Evolutionary conservation across 2,888 invertebrate genomes (phyloP), one percentile per base, ranked within the genome.

Genomic region (Melieria crassipennis): DNA sequence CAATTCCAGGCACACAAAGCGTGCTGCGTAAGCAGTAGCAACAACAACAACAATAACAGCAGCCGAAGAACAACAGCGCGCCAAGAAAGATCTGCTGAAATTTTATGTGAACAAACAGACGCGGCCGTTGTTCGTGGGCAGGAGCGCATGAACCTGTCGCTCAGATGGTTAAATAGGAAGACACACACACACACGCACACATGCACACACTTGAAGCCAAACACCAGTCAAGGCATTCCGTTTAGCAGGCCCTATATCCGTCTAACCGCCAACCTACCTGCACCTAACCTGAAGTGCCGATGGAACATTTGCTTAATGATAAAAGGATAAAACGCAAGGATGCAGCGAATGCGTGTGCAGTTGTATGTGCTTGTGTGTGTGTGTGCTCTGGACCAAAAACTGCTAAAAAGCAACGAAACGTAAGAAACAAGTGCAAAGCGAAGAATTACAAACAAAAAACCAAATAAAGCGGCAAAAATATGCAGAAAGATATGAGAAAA

Each of bases 261-360:
- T 52, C 45, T 67, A 52, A 58, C 66, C 58, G 66, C 5, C 47
- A 58, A 58, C 57, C 58, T 30, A 66, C 66, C 67, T 67, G 67
- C 60, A 67, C 45, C 52, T 61, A 60, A 67, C 43, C 52, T 52
- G 67, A 69, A 56, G 69, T 56, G 61, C 63, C 57, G 69, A 69
- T 69, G 69, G 30, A 69, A 62, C 69, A 69, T 69, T 69, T 62
- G 63, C 62, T 70, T 58, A 64, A 70, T 64, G 70, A 70, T 70
- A 70, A 65, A 70, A 70, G 70, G 70, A 70, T 70, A 65, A 64
- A 30, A 30, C 45, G 50, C 13, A 65, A 70, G 57, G 70, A 52
- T 70, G 16, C 9, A 10, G 47, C 30, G 16, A 47, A 47, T 42
- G 63, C 10, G 11, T 48, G 63, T 47, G n/a, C 5, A 30, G 11